Base-by-base conservation (phyloP, 30 jellyfish, hydroid and myxozoan species). In the Clytia hemisphaerica region DNA sequence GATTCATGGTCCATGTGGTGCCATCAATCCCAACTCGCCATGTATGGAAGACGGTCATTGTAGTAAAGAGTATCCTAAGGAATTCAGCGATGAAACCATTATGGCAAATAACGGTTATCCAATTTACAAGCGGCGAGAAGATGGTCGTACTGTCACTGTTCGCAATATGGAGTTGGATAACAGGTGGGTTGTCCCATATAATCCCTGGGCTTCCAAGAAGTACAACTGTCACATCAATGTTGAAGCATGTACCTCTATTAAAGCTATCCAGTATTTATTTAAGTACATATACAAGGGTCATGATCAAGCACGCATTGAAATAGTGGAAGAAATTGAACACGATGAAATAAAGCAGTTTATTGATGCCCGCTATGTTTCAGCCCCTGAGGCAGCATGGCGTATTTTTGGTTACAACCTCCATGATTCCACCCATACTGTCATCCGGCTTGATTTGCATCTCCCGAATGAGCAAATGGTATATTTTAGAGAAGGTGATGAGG, bases 381-480 rank as follows among this genome's bases (percentile, higher is more conserved):
- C 81, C 10, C 87, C 48, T n/a, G 93, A 79, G 50, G 87, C 93
- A 57, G 42, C 57, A 22, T 69, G 93, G 93, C 37, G 82, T 26
- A 7, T 79, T 15, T 71, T 54, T 21, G 65, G 60, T 25, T 72
- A 28, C 50, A 61, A 6, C 28, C 12, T 75, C 12, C 83, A 71
- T 44, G 68, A 51, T 21, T 35, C 34, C 12, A 44, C 9, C 21
- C 91, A 84, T 18, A 44, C 77, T 7, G 81, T 73, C 45, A 85
- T 32, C 14, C 40, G 71, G n/a, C 75, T 79, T 32, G 75, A 82
- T 33, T 92, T 79, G 25, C 93, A 79, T 45, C 63, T 71, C 4
- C 94, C 85, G 42, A 60, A 79, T 57, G 50, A 28, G 22, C 92
- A 79, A 36, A 26, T 47, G 19, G 74, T 79, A 35, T 79, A 72